Base-by-base conservation (phyloP, 2,113 vertebrate species). In the Mus musculus region DNA sequence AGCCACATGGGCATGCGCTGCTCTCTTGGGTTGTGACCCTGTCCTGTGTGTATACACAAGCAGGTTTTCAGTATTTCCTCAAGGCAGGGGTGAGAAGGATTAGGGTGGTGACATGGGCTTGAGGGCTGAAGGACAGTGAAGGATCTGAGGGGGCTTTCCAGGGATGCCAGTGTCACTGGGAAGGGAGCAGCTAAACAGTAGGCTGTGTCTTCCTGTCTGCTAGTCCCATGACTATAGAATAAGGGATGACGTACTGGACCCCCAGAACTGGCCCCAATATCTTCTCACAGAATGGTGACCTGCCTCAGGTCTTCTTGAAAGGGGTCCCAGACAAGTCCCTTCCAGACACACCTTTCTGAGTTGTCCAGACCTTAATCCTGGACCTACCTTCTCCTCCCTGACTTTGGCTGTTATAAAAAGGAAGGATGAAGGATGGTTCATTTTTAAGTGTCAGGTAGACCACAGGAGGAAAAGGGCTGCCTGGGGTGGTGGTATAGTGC, bases 21-120 rank as follows among this genome's bases (percentile, higher is more conserved):
- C 2, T 42, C 46, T 26, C n/a, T 12, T 13, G 14, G 75, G 2
- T 22, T 7, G 0, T 5, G 84, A 16, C 8, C 22, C 63, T 26
- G 1, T 39, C 36, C 7, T 17, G 12, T 0, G 39, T 24, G 19
- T 20, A 7, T 39, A 19, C 5, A 24, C 0, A 19, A 2, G 0
- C 5, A 3, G 33, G 13, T 39, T 72, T 39, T 76, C 46, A 36
- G 0, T 1, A 39, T 59, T 8, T 54, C 28, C 26, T n/a, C 59
- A 1, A 0, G 3, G 33, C 17, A 16, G 52, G 56, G 28, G 10
- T 22, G 16, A 59, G 49, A 33, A 54, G 73, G 71, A 14, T 30
- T 3, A 2, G 14, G 8, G 19, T 17, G 54, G 28, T 24, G 13
- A n/a, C 3, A 22, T 8, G 54, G 12, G 72, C 28, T 36, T 30